These are phyloP conservation scores for Sphyrna mokarran DNA, from an alignment of 2,113 vertebrate genomes.

Conservation along the genomic window DNA sequence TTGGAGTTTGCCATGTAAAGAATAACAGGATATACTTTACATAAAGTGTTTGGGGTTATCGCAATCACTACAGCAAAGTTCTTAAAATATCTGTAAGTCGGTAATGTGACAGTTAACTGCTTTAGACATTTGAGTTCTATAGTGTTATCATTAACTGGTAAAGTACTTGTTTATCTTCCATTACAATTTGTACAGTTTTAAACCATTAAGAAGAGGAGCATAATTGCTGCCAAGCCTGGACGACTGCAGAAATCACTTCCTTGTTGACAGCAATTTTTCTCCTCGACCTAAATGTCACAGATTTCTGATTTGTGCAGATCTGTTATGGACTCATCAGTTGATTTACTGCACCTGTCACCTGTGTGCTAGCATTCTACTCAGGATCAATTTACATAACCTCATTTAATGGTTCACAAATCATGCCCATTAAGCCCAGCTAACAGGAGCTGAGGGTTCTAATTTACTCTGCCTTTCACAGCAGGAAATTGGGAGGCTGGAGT, in stretches of 20 bases:
- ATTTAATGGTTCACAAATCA: constrained; percentile 99
- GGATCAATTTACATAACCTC: constrained; percentile 99
- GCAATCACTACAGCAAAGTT: constrained; percentile 28
- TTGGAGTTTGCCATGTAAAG: not conserved
- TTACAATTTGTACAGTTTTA: constrained; percentile 76
- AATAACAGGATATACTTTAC: constrained; percentile 16
- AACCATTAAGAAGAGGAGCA: constrained; percentile 73
- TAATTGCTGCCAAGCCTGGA: constrained; percentile 76
- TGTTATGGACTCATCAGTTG: constrained; percentile 73
- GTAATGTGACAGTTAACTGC: constrained; percentile 35
- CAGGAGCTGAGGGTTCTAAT: constrained; percentile 99
- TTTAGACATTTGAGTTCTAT: constrained; percentile 35
- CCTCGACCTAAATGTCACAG: constrained; percentile 78
- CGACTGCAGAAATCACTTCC: constrained; percentile 79
- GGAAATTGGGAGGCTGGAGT: constrained; percentile 98
- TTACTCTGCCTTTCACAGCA: constrained; percentile 99
- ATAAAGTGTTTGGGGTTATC: not conserved
- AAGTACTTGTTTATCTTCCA: constrained; percentile 77
- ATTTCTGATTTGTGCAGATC: constrained; percentile 76
- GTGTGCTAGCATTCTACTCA: constrained; percentile 95
- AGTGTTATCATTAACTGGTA: constrained; percentile 71
- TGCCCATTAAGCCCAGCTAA: constrained; percentile 99
- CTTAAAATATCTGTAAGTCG: constrained; percentile 23
- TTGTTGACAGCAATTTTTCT: constrained; percentile 76
- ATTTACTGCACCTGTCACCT: constrained; percentile 99